Base-by-base conservation (phyloP, 2,888 invertebrate genomes). In the Bursaphelenchus okinawaensis region DNA sequence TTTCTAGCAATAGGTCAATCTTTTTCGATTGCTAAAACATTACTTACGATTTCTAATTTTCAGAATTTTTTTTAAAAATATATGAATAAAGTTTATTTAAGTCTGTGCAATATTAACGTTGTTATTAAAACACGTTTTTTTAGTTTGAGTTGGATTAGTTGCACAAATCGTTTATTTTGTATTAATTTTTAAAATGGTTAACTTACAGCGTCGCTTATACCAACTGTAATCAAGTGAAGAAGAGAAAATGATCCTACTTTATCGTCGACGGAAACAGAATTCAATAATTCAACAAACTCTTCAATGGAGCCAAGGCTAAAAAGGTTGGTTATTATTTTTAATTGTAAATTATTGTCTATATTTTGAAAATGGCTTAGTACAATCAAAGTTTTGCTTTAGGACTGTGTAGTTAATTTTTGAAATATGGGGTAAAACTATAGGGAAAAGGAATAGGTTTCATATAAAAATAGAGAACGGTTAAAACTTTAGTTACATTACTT, bases 221-320 rank as follows among this genome's bases (percentile, higher is more conserved):
- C 80, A 9, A 79, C 77, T 59, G 75, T 76, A 28, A 79, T 70
- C 52, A 79, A 67, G 64, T 80, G 80, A 19, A 80, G 68, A 16
- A 80, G 70, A 4, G 79, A 72, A n/a, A 80, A 70, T 3, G 76
- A 63, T 1, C 74, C 70, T 4, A 73, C 65, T 57, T 70, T 74
- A 23, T 75, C 64, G 51, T 66, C 52, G 57, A 77, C 22, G 26
- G n/a, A 61, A 28, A 54, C 31, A 16, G 57, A 56, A 55, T 31
- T 59, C 26, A 71, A 63, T 16, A 51, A 65, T 8, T 52, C 52
- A 26, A 55, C 24, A 60, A 78, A 75, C 19, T 75, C 72, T 1
- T 74, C 71, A 0, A 65, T 51, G 0, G 75, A 65, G 27, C 75
- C 76, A 58, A 79, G 77, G 58, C 78, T 79, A 67, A 64, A 76